Evolutionary conservation across 2,797 vertebrate species (phyloP), one percentile per base, ranked within the genome.

Genomic region (Xyrichtys novacula): DNA sequence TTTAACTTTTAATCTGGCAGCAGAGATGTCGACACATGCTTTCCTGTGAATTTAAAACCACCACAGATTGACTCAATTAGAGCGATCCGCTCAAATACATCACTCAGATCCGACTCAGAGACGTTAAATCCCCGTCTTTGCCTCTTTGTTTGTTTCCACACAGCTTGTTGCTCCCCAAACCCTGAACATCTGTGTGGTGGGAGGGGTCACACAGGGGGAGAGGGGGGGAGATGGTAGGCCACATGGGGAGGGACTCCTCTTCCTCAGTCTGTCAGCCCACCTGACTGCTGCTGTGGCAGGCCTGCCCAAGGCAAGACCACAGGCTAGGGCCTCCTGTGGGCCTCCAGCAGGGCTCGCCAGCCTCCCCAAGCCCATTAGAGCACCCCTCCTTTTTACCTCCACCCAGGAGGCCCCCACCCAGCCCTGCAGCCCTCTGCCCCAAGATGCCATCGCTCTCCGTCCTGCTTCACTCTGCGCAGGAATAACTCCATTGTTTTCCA

Each of bases 231-330:
- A 86, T 72, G 78, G 87, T 71, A 81, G 73, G 74, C 84, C 89
- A 90, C 83, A 80, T 82, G 86, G 91, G 89, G 85, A 72, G 80
- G 76, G 76, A 74, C 83, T 88, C 87, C 72, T 89, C 81, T 85
- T 74, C 83, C 85, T 85, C 89, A 89, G 90, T 89, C 89, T 93
- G 91, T 91, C 93, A 93, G 89, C 90, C 91, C 92, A 93, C 91
- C 91, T 92, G 90, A 93, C 91, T 93, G 89, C 88, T 91, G 88
- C 86, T 83, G 77, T 82, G 85, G 90, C 88, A 95, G 95, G 91
- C 90, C 94, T 90, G 95, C 95, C 94, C 89, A 93, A 92, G 93
- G 94, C 95, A 94, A 95, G 95, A 93, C 95, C 94, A 94, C 94
- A 92, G 93, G 95, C 94, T 85, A 91, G 86, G 92, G 94, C 93